Evolutionary conservation across 2,888 invertebrate species (phyloP), one percentile per base, ranked within the genome.

Genomic region (Pteria penguin): DNA sequence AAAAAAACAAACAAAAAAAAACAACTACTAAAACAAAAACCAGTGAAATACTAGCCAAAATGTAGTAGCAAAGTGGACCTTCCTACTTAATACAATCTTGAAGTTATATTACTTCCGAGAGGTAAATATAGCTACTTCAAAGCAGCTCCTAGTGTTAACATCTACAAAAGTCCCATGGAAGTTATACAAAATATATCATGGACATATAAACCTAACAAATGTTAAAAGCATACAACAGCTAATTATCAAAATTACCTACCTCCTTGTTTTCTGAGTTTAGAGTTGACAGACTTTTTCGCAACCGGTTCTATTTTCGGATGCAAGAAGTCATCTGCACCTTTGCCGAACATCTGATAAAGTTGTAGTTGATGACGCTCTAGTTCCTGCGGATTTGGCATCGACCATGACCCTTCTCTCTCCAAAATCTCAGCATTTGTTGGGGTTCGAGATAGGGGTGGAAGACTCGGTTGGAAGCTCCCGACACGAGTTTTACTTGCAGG

Each of bases 291-390:
- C 71, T 84, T 85, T 24, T 74, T 69, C 4, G 73, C 55, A 33
- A 78, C 76, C 1, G 79, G 81, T 58, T 88, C 87, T 36, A 89
- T 85, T 72, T 88, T 88, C 1, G 90, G 89, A 66, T 90, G 86
- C 5, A 90, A 82, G 77, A 89, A 90, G 79, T 89, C 85, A 82
- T 89, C 88, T 0, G 90, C 90, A 22, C 86, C 82, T 24, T 83
- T 81, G 2, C 91, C 91, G 69, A 89, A 90, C 69, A 90, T 79
- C 54, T 84, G 78, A 77, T 89, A 90, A 3, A 90, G 84, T 79
- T 90, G 89, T 26, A 83, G 84, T 32, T 86, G 86, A 63, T 87
- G 86, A 85, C 85, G 84, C 22, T 84, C 82, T 54, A 78, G 58
- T 32, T 74, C 36, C 26, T 58, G 76, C 11, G 33, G 31, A 22